A percentile compares a stretch with the other conserved stretches of the same genome.
Conservation (phyloP, 2,888 invertebrate species). For the Agonum fuliginosum region DNA sequence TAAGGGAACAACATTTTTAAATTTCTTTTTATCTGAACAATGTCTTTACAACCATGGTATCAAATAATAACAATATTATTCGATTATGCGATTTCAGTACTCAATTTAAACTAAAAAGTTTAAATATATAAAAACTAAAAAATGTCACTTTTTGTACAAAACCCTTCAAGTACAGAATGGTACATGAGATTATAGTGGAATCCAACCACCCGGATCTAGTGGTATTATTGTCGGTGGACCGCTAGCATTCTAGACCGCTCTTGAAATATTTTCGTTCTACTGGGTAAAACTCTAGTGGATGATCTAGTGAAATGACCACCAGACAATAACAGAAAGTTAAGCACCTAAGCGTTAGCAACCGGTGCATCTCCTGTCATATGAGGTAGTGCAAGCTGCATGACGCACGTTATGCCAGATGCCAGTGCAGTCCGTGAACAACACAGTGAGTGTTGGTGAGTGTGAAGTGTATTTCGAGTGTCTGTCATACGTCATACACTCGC, state of each 20-base stretch:
- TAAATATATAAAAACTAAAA: no score
- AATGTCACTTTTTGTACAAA: no score
- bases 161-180: neutral
- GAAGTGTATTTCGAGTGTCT: conserved; percentile 57
- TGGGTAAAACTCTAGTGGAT: neutral
- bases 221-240: no score
- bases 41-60: no score
- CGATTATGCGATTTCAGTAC: no score
- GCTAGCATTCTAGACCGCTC: no score
- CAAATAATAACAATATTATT: no score
- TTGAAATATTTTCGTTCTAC: no score
- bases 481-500: conserved; percentile 58
- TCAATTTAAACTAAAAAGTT: no score
- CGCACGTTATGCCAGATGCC: conserved; percentile 12
- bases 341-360: conserved; percentile 18
- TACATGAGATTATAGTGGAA: neutral
- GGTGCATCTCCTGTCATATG: conserved; percentile 14
- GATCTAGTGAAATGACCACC: neutral
- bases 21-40: no score
- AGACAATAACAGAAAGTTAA: conserved; percentile 28
- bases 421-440: conserved; percentile 23
- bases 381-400: conserved; percentile 16
- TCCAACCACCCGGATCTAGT: no score
- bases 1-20: no score
- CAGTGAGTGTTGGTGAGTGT: neutral